Percentiles rank a stretch among this genome's conserved stretches.
phyloP scores from a whole-genome alignment of 2,113 vertebrate genomes.

The Pimephales promelas region DNA sequence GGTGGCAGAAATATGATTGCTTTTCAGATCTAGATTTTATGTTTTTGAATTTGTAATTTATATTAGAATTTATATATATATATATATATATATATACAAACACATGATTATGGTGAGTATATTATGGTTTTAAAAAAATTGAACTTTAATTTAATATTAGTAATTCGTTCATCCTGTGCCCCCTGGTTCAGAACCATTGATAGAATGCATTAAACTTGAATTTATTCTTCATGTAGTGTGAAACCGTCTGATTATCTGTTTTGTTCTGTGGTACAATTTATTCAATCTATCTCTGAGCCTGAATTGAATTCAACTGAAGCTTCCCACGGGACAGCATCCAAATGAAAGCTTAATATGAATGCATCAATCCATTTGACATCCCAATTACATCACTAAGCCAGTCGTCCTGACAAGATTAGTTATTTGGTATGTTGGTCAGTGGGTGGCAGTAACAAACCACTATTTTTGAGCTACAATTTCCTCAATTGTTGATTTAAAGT shows the following conservation, averaged over 20 bases:
- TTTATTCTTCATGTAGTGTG: not conserved
- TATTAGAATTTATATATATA: too few relatives aligned
- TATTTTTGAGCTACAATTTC: not conserved
- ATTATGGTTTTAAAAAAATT: too few relatives aligned
- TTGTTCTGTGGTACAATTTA: not conserved
- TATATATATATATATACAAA: too few relatives aligned
- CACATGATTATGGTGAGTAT: too few relatives aligned
- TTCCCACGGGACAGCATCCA: slow-evolving; percentile 38
- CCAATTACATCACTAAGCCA: slow-evolving; percentile 57
- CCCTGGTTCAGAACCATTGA: too few relatives aligned
- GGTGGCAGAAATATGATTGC: too few relatives aligned
- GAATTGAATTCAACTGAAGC: slow-evolving; percentile 14
- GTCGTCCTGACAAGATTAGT: slow-evolving; percentile 40
- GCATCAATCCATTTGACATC: slow-evolving; percentile 45
- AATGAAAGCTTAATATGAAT: slow-evolving; percentile 47
- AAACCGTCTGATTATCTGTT: not conserved
- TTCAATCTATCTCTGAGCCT: not conserved
- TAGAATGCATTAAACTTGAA: not conserved
- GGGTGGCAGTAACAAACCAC: slow-evolving; percentile 61
- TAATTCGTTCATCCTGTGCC: too few relatives aligned
- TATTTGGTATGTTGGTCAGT: slow-evolving; percentile 41
- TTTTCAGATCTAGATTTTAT: too few relatives aligned
- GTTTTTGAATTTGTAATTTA: too few relatives aligned
- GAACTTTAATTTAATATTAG: too few relatives aligned
- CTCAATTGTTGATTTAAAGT: not conserved